Conservation (phyloP, 2,888 invertebrate genomes). For the Lithophane socia region DNA sequence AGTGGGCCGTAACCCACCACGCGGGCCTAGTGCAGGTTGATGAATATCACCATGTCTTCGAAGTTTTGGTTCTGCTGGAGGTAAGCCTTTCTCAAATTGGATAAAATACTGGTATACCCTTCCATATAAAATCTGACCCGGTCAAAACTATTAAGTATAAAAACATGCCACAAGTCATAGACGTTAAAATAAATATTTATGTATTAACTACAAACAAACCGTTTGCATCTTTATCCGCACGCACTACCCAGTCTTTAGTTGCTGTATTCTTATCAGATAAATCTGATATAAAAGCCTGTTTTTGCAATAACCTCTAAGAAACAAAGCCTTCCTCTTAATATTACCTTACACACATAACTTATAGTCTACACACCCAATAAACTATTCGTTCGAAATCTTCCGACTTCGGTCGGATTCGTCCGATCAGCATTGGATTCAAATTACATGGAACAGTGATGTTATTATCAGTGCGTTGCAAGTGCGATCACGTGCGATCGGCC, state of each 20-base stretch:
- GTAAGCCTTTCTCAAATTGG: background rate
- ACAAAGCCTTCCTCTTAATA: slow-evolving; percentile 22
- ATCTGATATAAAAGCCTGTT: slow-evolving; percentile 1
- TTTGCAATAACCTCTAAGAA: slow-evolving; percentile 19
- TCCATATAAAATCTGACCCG: background rate
- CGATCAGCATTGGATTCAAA: slow-evolving; percentile 66
- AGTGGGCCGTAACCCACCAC: no score
- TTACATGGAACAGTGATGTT: slow-evolving; percentile 64
- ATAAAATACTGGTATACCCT: background rate
- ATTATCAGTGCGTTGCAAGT: slow-evolving; percentile 84
- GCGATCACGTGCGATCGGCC: slow-evolving; percentile 81
- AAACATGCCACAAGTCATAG: background rate
- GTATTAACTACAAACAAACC: background rate
- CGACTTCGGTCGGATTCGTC: slow-evolving; percentile 34
- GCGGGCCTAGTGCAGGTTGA: no score
- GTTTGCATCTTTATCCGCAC: background rate
- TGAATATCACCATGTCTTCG: no score
- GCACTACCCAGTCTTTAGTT: background rate
- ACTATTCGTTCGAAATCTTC: slow-evolving; percentile 46
- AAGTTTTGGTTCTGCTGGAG: no score
- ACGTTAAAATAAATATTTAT: background rate
- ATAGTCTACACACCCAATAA: slow-evolving; percentile 49
- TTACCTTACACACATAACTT: slow-evolving; percentile 47
- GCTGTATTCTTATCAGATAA: background rate
- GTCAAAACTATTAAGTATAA: background rate